A percentile compares a stretch with the other conserved stretches of the same genome.
These are phyloP conservation scores for Darevskia nairensis DNA, from an alignment of 2,797 vertebrate species.

Conservation along the genomic window DNA sequence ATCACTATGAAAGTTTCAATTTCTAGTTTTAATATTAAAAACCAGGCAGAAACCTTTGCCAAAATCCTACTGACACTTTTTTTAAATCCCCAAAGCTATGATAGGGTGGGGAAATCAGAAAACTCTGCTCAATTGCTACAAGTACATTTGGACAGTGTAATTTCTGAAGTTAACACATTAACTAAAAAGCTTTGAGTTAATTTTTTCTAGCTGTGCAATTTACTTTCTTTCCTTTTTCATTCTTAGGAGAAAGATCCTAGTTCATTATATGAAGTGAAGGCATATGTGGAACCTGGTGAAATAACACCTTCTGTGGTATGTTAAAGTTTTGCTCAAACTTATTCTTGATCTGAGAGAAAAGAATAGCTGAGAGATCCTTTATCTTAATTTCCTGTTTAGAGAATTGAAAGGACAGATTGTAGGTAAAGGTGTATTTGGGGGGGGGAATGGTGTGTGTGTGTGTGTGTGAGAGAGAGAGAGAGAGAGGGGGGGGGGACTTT, in stretches of 20 bases:
- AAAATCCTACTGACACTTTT: not conserved
- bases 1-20: not conserved
- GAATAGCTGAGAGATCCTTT: not conserved
- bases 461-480: not conserved
- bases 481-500: not conserved
- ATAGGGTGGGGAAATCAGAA: not conserved
- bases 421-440: not conserved
- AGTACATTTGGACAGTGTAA: not conserved
- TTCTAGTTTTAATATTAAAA: not conserved
- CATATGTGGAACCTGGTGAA: slow-evolving; percentile 94
- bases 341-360: slow-evolving; percentile 19
- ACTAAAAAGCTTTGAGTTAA: not conserved
- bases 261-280: slow-evolving; percentile 89
- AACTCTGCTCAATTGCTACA: not conserved
- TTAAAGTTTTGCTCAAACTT: not conserved
- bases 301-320: slow-evolving; percentile 90
- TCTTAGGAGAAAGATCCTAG: slow-evolving; percentile 88
- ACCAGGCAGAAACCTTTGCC: not conserved
- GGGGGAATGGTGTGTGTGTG: not conserved
- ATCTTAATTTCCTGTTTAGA: slow-evolving; percentile 34
- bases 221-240: slow-evolving; percentile 23
- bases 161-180: not conserved
- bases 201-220: slow-evolving; percentile 4
- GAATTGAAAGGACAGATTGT: slow-evolving; percentile 18
- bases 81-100: not conserved